phyloP scores from a whole-genome alignment of 2,797 vertebrate genomes.

The Poecilia gillii region DNA sequence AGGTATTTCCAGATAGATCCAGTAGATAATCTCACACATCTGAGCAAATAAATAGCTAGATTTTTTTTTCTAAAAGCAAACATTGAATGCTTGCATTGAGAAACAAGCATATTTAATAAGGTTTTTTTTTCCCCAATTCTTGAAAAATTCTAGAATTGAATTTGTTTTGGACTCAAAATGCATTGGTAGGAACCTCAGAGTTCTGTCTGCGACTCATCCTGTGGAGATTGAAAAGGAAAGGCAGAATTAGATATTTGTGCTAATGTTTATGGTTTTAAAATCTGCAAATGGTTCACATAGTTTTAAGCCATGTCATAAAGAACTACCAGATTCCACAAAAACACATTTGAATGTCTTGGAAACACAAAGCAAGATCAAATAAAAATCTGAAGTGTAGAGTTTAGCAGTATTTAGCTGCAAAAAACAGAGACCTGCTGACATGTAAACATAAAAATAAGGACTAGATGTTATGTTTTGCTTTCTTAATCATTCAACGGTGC shows the following conservation, averaged over 20 bases:
- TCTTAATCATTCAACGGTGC: background rate
- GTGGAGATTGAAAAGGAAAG: background rate
- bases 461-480: background rate
- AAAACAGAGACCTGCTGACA: background rate
- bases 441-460: background rate
- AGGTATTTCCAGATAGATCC: background rate
- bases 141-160: too few species aligned
- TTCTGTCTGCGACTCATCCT: background rate
- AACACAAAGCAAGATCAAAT: background rate
- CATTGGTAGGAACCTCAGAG: background rate
- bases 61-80: background rate
- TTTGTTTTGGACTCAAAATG: background rate
- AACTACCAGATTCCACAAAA: background rate
- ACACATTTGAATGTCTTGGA: background rate
- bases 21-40: background rate
- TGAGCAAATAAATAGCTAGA: background rate
- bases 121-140: background rate
- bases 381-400: background rate
- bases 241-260: background rate
- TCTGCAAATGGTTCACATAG: background rate
- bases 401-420: background rate
- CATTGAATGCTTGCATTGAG: background rate
- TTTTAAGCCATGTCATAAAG: background rate
- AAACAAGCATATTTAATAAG: background rate
- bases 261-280: background rate